Evolutionary conservation across 2,113 vertebrate genomes (phyloP), one percentile per base, ranked within the genome.

Genomic region (Phalacrocorax carbo): DNA sequence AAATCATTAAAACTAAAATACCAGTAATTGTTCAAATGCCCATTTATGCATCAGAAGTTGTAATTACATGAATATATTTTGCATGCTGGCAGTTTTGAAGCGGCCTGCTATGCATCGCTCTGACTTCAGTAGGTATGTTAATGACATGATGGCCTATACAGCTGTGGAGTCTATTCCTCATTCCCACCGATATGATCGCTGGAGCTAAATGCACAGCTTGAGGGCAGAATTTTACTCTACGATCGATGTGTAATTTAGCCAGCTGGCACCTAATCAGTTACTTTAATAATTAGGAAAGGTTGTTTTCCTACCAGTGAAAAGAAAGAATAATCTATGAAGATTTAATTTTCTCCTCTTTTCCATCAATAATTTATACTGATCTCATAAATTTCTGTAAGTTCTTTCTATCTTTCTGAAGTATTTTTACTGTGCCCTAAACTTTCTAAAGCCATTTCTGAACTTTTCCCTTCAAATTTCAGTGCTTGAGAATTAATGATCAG

Each of bases 401-500:
- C 81, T 81, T 81, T 80, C 10, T 58, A 1, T 40, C 11, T 77
- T 44, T 20, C 4, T 76, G 26, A 86, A 61, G 3, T 76, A 44
- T 46, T 77, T 76, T 52, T 46, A 29, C 64, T 10, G 6, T 61
- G 7, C n/a, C 48, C 26, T 44, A 38, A 66, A 66, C 8, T 76
- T 76, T 71, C 32, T n/a, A 55, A 70, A 88, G 42, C 25, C 11
- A 8, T 57, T 72, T 66, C 48, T 64, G 40, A 29, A 8, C 23
- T 16, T 27, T 27, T 57, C 22, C 7, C 10, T 55, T 32, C 17
- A 18, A 2, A 5, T 81, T 90, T 89, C 79, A 87, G 22, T 82
- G 52, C 79, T 21, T 66, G 61, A 89, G 58, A 95, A 88, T 93
- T 93, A 48, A 27, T 62, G 57, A 93, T 82, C 54, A 86, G 70